Base-by-base conservation (phyloP, 2,888 invertebrate species). In the Thymelicus sylvestris region DNA sequence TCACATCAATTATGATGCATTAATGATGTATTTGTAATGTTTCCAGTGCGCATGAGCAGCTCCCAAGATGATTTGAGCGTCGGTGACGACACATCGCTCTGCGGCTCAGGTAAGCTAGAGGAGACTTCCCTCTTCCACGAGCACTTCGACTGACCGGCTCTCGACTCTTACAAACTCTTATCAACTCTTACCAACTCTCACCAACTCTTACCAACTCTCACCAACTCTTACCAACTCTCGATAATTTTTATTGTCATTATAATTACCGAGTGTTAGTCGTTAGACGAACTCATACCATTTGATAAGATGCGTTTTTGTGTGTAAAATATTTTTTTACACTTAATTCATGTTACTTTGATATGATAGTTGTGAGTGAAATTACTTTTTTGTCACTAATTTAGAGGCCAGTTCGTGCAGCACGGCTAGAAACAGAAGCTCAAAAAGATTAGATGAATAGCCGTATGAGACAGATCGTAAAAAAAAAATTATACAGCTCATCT, bases 51-150 rank as follows among this genome's bases (percentile, higher is more conserved):
- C 74, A 96, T 97, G 92, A 97, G 96, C 91, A 96, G 95, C 83
- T 98, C 97, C 80, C 97, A 97, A 82, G 98, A 98, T 87, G 98
- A 98, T 90, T 94, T 98, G 81, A 97, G 97, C 82, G 77, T 91
- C 62, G 93, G 91, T 19, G 97, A 97, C 79, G 95, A 95, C 80
- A 95, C 95, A 73, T 97, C 97, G 8, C 86, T 96, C 72, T 96
- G 96, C 88, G 95, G 96, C 73, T 95, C 95, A 90, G 94, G 94
- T 94, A 94, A 97, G 96, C 74, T 72, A 47, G 92, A 92, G 71
- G 92, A 91, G 6, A 74, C 76, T 6, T 83, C 88, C 0, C 74
- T 86, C 41, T 83, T 75, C 80, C 91, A 92, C 81, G 93, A 93
- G 13, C 92, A 92, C 74, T 62, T 76, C 61, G 92, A 92, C 0